phyloP scores from a whole-genome alignment of 1,140 invertebrate genomes.

The Mercenaria mercenaria region DNA sequence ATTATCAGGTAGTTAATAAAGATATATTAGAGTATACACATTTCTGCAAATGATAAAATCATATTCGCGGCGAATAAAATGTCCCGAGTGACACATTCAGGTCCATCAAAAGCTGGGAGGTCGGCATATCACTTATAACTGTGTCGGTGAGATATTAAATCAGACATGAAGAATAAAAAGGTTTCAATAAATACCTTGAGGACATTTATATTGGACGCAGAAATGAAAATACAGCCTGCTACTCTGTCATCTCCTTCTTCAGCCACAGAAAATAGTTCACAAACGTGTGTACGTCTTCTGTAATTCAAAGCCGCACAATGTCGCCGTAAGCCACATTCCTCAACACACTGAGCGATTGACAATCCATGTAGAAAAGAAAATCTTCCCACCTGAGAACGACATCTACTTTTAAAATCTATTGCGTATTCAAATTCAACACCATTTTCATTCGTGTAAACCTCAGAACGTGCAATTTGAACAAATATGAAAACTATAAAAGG shows the following conservation, averaged over 20 bases:
- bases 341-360: not conserved
- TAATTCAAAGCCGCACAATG: not conserved
- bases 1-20: too few species aligned
- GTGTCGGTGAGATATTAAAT: too few species aligned
- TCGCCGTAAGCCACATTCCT: not conserved
- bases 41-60: too few species aligned
- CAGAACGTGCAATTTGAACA: too few species aligned
- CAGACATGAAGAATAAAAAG: too few species aligned
- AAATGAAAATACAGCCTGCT: not conserved
- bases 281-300: not conserved
- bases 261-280: not conserved
- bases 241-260: not conserved
- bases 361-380: not conserved
- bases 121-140: too few species aligned
- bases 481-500: too few species aligned
- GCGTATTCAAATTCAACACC: not conserved
- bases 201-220: not conserved
- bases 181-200: too few species aligned
- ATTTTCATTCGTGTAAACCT: not conserved
- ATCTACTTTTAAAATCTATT: not conserved
- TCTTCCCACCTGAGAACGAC: not conserved
- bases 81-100: too few species aligned
- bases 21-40: too few species aligned
- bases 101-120: too few species aligned
- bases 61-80: too few species aligned